Base-by-base conservation (phyloP, 2,113 vertebrate genomes). In the Leucopsar rothschildi region DNA sequence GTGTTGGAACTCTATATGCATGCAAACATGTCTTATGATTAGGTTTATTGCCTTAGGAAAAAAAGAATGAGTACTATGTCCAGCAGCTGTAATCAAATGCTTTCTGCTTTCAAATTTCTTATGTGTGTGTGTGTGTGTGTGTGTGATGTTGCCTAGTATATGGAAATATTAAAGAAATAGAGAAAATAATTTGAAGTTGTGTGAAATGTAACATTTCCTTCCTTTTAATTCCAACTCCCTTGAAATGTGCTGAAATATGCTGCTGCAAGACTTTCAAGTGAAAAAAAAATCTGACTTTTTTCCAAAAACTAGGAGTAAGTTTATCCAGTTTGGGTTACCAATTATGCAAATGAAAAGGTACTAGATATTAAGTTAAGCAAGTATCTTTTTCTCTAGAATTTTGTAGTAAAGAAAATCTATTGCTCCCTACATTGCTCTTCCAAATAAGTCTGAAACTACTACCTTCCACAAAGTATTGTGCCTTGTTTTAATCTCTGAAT, bases 371-470 rank as follows among this genome's bases (percentile, higher is more conserved):
- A 52, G 7, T 25, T 82, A 72, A 90, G 37, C 18, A 65, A 81
- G 53, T 12, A 82, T 2, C 1, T 52, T 56, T 80, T 68, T 53
- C 40, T 81, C 37, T 15, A 40, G 31, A 77, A 27, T 3, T 55
- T 88, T 71, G 37, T 24, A 61, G 40, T 85, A n/a, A 73, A n/a
- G 40, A 78, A 63, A 40, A 21, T 37, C 5, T 50, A 31, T 57
- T 65, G 2, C 1, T 4, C 2, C 0, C 2, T 57, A 21, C 2
- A 15, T 57, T 20, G 19, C 6, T 11, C 8, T 75, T 33, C 12
- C 6, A 83, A 64, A 79, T 29, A 20, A 61, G 10, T 69, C 44
- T 61, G 76, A 63, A 88, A 40, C 5, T 8, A 50, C 33, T 76
- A 33, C 14, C 21, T 92, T 17, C 79, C 66, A 33, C 14, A 33